Evolutionary conservation across 2,113 vertebrate species (phyloP).

Genomic region (Gymnorhina tibicen): DNA sequence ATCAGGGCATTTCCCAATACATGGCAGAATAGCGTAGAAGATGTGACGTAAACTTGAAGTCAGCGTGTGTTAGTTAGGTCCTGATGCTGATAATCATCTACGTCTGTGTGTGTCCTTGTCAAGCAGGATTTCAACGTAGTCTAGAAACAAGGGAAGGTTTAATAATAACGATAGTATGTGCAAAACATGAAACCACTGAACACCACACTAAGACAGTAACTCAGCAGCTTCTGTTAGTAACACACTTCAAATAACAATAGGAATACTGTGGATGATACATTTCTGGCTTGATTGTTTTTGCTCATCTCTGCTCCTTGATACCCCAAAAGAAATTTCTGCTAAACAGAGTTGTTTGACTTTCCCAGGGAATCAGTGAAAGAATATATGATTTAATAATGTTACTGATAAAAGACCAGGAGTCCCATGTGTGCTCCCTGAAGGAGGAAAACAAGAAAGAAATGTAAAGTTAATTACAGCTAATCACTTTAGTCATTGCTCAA

Average conservation of each 20-base stretch:
- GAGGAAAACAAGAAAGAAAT: not conserved
- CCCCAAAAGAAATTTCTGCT: not conserved
- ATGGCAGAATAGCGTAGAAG: not conserved
- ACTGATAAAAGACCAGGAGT: not conserved
- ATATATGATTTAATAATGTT: not conserved
- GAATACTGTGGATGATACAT: not conserved
- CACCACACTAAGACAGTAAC: not conserved
- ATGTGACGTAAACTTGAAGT: not conserved
- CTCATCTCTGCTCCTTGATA: not conserved
- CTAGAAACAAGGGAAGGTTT: not conserved
- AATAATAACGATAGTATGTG: not conserved
- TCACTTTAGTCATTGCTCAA: not conserved
- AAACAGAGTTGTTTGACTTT: not conserved
- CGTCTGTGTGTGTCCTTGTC: not conserved
- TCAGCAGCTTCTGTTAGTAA: not conserved
- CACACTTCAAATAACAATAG: accelerated
- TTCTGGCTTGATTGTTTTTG: not conserved
- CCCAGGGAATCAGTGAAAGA: not conserved
- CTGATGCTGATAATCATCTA: not conserved
- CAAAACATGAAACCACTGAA: not conserved
- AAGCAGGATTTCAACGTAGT: not conserved
- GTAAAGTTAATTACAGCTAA: not conserved
- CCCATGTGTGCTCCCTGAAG: not conserved
- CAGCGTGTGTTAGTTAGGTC: not conserved
- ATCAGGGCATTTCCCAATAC: not conserved